Evolutionary conservation across 1,140 invertebrate genomes (phyloP).

Genomic region (Sipha flava): DNA sequence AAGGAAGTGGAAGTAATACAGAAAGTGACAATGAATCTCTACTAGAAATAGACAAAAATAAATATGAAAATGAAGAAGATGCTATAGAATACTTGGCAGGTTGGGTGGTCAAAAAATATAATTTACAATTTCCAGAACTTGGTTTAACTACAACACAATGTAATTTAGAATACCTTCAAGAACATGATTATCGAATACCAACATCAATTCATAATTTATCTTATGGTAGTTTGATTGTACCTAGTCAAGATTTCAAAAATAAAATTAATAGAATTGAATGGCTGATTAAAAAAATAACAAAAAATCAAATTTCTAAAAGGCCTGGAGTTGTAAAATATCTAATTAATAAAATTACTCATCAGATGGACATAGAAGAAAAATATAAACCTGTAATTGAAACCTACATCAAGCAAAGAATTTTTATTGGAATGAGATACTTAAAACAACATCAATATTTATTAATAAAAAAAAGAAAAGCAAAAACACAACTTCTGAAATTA

Average conservation of each 20-base stretch:
- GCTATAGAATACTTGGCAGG: too few species aligned
- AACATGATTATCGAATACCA: neutral
- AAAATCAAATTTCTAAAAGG: constrained; percentile 6
- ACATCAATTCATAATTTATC: neutral
- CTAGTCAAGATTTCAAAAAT: constrained; percentile 18
- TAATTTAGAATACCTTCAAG: too few species aligned
- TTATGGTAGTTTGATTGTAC: neutral
- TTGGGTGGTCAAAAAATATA: too few species aligned
- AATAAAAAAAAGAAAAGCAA: neutral
- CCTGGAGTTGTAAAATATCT: neutral
- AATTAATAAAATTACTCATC: constrained; percentile 15
- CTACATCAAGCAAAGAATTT: neutral
- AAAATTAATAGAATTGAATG: constrained; percentile 11
- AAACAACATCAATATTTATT: neutral
- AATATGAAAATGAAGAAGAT: too few species aligned
- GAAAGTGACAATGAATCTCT: constrained; percentile 36
- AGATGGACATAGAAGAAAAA: constrained; percentile 25
- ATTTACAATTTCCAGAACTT: too few species aligned
- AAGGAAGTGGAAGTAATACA: constrained; percentile 28
- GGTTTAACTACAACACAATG: too few species aligned
- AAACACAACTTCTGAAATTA: neutral
- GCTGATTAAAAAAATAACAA: neutral
- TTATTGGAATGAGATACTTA: constrained; percentile 18
- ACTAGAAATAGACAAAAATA: too few species aligned
- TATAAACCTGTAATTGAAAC: neutral